Base-by-base conservation (phyloP, 2,888 invertebrate species). In the Thymelicus sylvestris region DNA sequence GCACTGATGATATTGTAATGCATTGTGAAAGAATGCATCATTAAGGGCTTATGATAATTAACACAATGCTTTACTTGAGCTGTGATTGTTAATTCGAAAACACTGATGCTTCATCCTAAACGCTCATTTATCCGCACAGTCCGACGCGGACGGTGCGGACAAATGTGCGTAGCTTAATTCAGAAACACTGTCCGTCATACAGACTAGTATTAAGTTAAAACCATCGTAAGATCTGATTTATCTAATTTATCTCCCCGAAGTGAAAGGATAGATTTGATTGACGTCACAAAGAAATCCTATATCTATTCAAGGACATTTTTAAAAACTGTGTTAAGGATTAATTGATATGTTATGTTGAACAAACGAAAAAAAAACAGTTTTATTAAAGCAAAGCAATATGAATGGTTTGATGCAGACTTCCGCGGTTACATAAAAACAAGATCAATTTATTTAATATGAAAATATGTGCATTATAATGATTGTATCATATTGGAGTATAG, bases 381-480 rank as follows among this genome's bases (percentile, higher is more conserved):
- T 12, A 24, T 31, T 31, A 12, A 44, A 52, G 7, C 50, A 19
- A 52, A 52, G 50, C 13, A 57, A 57, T 57, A 31, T 10, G 31
- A 13, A 57, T n/a, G 50, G 15, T 31, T 44, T 44, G 44, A 12
- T 12, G 7, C 13, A 31, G 13, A 31, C 57, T 57, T 57, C 57
- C 57, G 57, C 13, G 12, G 31, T 57, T 31, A 31, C 12, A 57
- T 13, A 57, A 57, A 57, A 57, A 57, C 57, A 57, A 19, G 50
- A 57, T 57, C 57, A 24, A 57, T 13, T 13, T 31, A 31, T 12
- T 52, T 52, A 19, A 24, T 57, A 7, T 24, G 7, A 57, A 57
- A 57, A 57, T 19, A 57, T 57, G 6, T 44, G 44, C 12, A 44
- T 57, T 57, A 57, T 57, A 57, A 10, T 31, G 57, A 24, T 31